Percentiles rank a stretch among this genome's conserved stretches.
These are phyloP conservation scores for Phrynocephalus vlangalii DNA, from an alignment of 2,797 vertebrate species.

Conservation along the genomic window DNA sequence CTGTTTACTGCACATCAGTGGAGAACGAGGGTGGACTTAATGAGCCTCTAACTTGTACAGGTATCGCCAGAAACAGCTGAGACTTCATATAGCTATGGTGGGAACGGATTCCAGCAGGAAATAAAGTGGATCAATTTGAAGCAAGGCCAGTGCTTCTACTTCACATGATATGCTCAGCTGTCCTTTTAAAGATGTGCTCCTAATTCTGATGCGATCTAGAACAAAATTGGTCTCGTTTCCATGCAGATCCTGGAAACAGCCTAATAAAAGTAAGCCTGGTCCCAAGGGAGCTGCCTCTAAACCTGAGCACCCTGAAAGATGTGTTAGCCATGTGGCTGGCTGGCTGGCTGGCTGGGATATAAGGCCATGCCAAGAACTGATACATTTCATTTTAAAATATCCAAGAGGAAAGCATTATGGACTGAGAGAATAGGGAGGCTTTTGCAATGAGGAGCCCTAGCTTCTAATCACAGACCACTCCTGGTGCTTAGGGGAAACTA, in stretches of 20 bases:
- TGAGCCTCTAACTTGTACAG: background rate
- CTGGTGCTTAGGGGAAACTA: background rate
- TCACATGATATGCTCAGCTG: background rate
- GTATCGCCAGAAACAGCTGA: background rate
- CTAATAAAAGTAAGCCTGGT: background rate
- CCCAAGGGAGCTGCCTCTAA: background rate
- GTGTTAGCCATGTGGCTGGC: background rate
- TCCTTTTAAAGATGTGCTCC: background rate
- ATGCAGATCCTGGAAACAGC: background rate
- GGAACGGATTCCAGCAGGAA: background rate
- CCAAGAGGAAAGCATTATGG: background rate
- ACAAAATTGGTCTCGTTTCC: background rate
- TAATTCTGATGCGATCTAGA: background rate
- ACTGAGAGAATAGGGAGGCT: background rate
- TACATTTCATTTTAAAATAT: background rate
- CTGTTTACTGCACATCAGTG: background rate
- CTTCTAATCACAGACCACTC: background rate
- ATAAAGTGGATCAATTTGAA: background rate
- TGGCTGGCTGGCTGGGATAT: background rate
- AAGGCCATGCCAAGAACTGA: background rate
- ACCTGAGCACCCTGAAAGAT: background rate
- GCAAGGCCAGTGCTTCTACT: background rate
- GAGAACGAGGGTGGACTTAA: background rate
- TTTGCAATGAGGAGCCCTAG: background rate
- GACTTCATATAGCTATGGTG: background rate